Base-by-base conservation (phyloP, 1,140 invertebrate species). In the Trypoxylus dichotomus region DNA sequence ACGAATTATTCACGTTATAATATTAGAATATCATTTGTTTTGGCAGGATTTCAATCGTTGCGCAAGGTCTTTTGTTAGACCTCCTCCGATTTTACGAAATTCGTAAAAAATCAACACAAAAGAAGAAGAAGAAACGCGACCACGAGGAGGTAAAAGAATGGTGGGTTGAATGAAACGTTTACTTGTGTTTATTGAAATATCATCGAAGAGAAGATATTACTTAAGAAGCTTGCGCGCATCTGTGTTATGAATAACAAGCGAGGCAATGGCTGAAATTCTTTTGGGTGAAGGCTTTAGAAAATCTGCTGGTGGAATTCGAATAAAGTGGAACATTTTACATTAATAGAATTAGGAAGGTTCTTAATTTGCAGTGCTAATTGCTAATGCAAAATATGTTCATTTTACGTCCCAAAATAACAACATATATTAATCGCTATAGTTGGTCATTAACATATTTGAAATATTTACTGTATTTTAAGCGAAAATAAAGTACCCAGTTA, bases 1-100 rank as follows among this genome's bases (percentile, higher is more conserved):
- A 68, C 60, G 60, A 68, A 68, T 68, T 68, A 68, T 68, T 68
- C 60, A 68, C 60, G 60, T 68, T 68, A 68, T 68, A 68, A 68
- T 68, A 68, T 68, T 68, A 68, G 60, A 68, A 68, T 68, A 68
- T 68, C 60, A 68, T 68, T 68, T 68, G 60, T 68, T 68, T 68
- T 68, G 60, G 60, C 60, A 68, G 60, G 21, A 24, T 68, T 68
- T 68, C 60, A 68, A 68, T 68, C 60, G 60, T 68, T 68, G 60
- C 60, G 60, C 60, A 68, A 68, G 60, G 60, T 68, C 60, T 68
- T 68, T 68, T 29, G 60, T 68, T 68, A 68, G 21, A 68, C 60
- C 24, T 24, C 32, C 19, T 68, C 24, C 24, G 19, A 19, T 27
- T 68, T 68, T 68, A 68, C 60, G 60, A 68, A 68, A 68, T 68